Conservation (phyloP, 2,888 invertebrate genomes). For the Pecten maximus region DNA sequence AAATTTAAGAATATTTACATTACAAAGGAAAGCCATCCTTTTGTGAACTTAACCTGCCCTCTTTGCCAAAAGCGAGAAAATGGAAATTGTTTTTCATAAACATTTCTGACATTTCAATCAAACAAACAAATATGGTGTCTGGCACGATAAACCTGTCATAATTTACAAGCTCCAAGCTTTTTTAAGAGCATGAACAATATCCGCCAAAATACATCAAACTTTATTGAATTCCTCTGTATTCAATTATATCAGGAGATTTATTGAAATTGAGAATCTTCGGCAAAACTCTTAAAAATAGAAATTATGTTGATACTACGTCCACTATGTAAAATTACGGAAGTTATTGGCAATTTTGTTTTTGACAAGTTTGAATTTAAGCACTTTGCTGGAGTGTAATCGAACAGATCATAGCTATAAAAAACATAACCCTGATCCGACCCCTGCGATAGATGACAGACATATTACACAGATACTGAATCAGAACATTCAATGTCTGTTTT, state of each 20-base stretch:
- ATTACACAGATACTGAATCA: background rate
- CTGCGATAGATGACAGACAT: background rate
- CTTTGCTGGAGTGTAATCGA: background rate
- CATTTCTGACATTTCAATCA: constrained; percentile 12
- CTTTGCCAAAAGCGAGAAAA: background rate
- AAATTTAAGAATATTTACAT: background rate
- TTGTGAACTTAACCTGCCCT: background rate
- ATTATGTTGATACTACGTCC: background rate
- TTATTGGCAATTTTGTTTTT: constrained; percentile 3
- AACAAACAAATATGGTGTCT: constrained; percentile 14
- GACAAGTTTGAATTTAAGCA: background rate
- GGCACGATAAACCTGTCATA: constrained; percentile 1
- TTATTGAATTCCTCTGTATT: constrained; percentile 21
- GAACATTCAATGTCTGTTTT: background rate
- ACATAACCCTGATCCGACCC: background rate
- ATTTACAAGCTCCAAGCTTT: background rate
- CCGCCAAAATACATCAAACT: background rate
- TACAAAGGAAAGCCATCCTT: background rate
- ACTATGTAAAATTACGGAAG: constrained; percentile 10
- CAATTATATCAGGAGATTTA: background rate
- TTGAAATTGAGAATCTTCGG: constrained; percentile 4
- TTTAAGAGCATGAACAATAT: background rate
- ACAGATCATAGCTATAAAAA: background rate
- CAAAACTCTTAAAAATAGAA: background rate
- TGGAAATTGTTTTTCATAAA: constrained; percentile 17